These are phyloP conservation scores for Clepsis dumicolana DNA, from an alignment of 2,888 invertebrate species.

Conservation along the genomic window DNA sequence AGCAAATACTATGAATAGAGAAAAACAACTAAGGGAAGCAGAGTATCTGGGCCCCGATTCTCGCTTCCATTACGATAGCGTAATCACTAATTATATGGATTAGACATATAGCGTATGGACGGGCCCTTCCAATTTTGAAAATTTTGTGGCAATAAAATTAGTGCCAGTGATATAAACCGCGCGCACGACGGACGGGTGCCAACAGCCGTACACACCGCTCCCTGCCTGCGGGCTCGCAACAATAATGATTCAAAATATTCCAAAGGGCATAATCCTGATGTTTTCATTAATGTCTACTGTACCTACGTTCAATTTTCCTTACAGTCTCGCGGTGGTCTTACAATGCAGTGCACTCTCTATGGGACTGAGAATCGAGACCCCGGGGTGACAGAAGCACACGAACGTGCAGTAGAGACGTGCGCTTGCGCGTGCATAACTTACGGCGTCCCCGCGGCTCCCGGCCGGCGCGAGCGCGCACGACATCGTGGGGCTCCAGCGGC, in stretches of 20 bases:
- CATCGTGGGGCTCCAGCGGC: conserved; percentile 43
- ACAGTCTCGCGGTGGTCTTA: neutral
- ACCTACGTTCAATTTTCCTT: neutral
- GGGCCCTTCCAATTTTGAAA: too few relatives aligned
- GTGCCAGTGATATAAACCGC: too few relatives aligned
- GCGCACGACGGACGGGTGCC: too few relatives aligned
- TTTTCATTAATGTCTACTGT: too few relatives aligned
- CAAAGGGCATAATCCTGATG: too few relatives aligned
- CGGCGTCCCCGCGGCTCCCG: conserved; percentile 53
- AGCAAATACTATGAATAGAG: neutral
- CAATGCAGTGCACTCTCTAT: too few relatives aligned
- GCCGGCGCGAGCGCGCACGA: conserved; percentile 56
- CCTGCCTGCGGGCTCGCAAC: too few relatives aligned
- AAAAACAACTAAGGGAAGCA: neutral
- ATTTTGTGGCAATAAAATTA: too few relatives aligned
- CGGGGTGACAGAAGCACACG: conserved; percentile 1
- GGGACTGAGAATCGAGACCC: neutral
- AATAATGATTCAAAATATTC: too few relatives aligned
- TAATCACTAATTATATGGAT: too few relatives aligned
- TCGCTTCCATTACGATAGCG: neutral
- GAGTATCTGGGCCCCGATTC: neutral
- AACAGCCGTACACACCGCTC: too few relatives aligned
- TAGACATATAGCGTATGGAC: too few relatives aligned
- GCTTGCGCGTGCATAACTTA: conserved; percentile 51
- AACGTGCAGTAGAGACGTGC: conserved; percentile 2